Evolutionary conservation across 2,797 vertebrate genomes (phyloP).

Genomic region (Macroramphosus scolopax): DNA sequence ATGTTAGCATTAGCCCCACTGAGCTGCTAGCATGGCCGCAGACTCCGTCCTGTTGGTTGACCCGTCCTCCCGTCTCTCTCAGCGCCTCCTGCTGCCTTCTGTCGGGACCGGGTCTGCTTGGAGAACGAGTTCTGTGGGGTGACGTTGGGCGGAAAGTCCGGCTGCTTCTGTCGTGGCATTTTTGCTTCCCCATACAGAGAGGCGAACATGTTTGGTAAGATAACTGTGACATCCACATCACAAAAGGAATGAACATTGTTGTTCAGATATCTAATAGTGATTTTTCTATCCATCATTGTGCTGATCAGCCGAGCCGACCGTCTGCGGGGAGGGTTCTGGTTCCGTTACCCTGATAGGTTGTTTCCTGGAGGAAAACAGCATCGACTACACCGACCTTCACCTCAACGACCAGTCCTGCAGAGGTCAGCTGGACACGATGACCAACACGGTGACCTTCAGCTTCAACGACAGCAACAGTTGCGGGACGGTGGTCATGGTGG

Average conservation of each 20-base stretch:
- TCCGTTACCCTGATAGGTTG: conserved; percentile 1
- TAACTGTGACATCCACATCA: too few species aligned
- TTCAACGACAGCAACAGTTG: neutral
- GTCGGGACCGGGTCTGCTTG: neutral
- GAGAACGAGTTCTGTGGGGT: conserved; percentile 8
- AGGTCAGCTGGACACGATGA: neutral
- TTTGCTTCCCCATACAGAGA: neutral
- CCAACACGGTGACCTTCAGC: conserved; percentile 1
- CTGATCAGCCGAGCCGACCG: neutral
- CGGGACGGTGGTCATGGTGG: neutral
- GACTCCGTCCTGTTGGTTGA: conserved; percentile 11
- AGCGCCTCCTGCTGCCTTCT: neutral
- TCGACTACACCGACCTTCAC: neutral
- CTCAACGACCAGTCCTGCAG: neutral
- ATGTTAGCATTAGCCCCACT: too few species aligned
- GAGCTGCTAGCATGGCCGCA: too few species aligned
- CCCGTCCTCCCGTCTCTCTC: too few species aligned
- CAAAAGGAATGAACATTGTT: neutral
- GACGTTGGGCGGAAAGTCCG: too few species aligned
- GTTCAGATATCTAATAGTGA: too few species aligned
- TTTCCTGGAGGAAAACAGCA: conserved; percentile 3
- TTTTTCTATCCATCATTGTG: too few species aligned
- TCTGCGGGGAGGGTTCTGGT: neutral
- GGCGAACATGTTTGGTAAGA: neutral
- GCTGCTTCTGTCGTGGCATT: conserved; percentile 6